Conservation (phyloP, 2,888 invertebrate genomes). For the Drosophila heteroneura region DNA sequence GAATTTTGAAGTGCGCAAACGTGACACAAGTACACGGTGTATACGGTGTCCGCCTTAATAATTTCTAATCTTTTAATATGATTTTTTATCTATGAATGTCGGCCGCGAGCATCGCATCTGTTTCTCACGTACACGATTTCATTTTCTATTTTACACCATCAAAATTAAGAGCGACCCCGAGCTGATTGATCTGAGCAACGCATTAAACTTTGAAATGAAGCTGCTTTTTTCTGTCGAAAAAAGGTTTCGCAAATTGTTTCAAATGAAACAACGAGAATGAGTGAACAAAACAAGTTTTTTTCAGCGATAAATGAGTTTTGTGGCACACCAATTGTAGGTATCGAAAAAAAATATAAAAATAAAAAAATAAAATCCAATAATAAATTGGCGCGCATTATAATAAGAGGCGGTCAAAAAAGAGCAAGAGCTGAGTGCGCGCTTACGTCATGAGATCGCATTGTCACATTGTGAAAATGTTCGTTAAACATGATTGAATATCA, state of each 20-base stretch:
- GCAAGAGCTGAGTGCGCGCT: slow-evolving; percentile 30
- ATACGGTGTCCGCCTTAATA: slow-evolving; percentile 19
- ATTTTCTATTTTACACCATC: slow-evolving; percentile 49
- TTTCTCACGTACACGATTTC: slow-evolving; percentile 68
- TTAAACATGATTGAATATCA: slow-evolving; percentile 21
- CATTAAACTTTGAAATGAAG: slow-evolving; percentile 36
- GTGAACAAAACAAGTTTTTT: slow-evolving; percentile 58
- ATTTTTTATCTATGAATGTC: slow-evolving; percentile 50
- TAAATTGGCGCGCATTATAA: slow-evolving; percentile 27
- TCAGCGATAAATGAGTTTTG: slow-evolving; percentile 22
- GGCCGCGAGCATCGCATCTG: slow-evolving; percentile 30
- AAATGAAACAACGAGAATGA: slow-evolving; percentile 53
- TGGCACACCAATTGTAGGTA: slow-evolving; percentile 35
- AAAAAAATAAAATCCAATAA: slow-evolving; percentile 3
- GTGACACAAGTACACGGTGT: slow-evolving; percentile 56
- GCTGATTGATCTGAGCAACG: slow-evolving; percentile 48
- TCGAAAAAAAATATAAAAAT: slow-evolving; percentile 6
- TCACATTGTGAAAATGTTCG: slow-evolving; percentile 12
- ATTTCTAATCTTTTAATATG: slow-evolving; percentile 75
- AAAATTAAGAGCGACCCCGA: slow-evolving; percentile 52
- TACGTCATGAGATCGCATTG: slow-evolving; percentile 64
- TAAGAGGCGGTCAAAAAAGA: slow-evolving; percentile 16
- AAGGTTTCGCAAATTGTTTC: slow-evolving; percentile 52
- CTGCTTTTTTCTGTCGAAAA: slow-evolving; percentile 45
- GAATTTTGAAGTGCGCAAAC: slow-evolving; percentile 64